Base-by-base conservation (phyloP, 2,888 invertebrate species). In the Strigamia crassipes region DNA sequence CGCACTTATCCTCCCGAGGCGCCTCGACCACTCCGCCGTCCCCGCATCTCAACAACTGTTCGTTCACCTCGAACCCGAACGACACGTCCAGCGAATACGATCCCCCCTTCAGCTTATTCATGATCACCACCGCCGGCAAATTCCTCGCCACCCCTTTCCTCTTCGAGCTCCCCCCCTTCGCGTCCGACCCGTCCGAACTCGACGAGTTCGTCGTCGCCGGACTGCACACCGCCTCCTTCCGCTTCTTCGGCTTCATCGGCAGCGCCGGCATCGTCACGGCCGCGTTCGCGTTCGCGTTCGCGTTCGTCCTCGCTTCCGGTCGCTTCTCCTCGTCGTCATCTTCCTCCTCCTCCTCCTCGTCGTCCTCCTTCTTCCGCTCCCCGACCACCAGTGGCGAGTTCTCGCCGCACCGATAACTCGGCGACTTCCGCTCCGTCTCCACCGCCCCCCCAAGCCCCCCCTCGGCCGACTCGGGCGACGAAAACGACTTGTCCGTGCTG, bases 51-150 rank as follows among this genome's bases (percentile, higher is more conserved):
- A 93, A 88, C 85, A 94, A 89, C 87, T 92, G 92, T 88, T 93
- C 92, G 88, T 94, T 93, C 83, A 94, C 89, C 86, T 93, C 94
- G 88, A 94, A 94, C 15, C 94, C 94, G 88, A 95, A 95, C 51
- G 94, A 94, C 82, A 94, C 91, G 88, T 92, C 91, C 18, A 81
- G 27, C 61, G 83, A 82, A 10, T 82, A 81, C 27, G 61, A 81
- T 9, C 81, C 79, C 10, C 81, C 81, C 12, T 82, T 82, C 12
- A 80, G 42, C 38, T 82, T 81, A 51, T 83, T 83, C 77, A 84
- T 78, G 21, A 84, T 84, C 61, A 84, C 83, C 12, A 84, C 84
- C 5, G 83, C 83, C n/a, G 84, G 84, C 42, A 42, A 0, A 1
- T 31, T 31, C n/a, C 73, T 27, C 13, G 27, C 73, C 31, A 13